Evolutionary conservation across 53 echinoderm and acorn worm genomes (phyloP).

Genomic region (Apostichopus leukothele): DNA sequence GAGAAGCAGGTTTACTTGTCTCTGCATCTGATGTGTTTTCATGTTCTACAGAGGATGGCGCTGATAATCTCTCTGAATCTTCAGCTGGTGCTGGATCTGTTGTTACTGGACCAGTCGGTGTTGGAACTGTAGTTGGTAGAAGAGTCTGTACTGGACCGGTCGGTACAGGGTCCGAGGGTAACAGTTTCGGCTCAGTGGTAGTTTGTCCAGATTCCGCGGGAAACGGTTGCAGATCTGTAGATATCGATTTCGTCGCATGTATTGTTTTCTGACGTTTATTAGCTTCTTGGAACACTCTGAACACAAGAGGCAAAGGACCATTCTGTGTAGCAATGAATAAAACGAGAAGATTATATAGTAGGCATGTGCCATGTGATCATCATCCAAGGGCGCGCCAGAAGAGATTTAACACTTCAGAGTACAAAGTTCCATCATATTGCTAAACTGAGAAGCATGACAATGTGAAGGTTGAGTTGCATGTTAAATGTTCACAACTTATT

Average conservation of each 20-base stretch:
- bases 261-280: slow-evolving; percentile 39
- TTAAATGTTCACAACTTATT: not conserved
- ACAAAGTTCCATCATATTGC: too few species aligned
- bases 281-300: slow-evolving; percentile 69
- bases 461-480: too few species aligned
- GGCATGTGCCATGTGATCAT: too few species aligned
- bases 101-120: not conserved
- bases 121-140: not conserved
- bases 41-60: not conserved
- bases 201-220: not conserved
- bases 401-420: too few species aligned
- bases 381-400: too few species aligned
- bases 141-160: too few species aligned
- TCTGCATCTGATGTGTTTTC: not conserved
- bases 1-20: not conserved
- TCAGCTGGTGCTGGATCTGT: not conserved
- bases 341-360: too few species aligned
- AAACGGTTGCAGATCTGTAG: not conserved
- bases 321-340: slow-evolving; percentile 46
- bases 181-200: not conserved
- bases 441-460: too few species aligned
- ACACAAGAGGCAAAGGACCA: slow-evolving; percentile 80
- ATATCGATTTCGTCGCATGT: not conserved
- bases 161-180: not conserved
- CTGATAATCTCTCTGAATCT: not conserved